These are phyloP conservation scores for Bombus pascuorum DNA, from an alignment of 1,140 invertebrate genomes.

Conservation along the genomic window DNA sequence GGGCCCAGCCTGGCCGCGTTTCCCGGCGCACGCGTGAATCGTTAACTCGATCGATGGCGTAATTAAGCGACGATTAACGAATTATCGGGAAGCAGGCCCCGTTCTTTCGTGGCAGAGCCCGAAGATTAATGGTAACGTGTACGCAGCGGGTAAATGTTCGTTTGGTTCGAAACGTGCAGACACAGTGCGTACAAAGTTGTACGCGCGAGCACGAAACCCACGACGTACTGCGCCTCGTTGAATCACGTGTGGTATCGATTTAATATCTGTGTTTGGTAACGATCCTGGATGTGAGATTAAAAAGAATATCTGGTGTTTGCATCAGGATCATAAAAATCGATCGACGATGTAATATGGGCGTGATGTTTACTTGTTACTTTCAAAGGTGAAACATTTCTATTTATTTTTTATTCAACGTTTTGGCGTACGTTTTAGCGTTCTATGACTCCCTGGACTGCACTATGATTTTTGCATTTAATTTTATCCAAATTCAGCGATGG, in stretches of 20 bases:
- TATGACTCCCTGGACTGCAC: not conserved
- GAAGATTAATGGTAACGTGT: slow-evolving; percentile 36
- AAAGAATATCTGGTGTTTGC: not conserved
- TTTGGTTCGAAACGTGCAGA: not conserved
- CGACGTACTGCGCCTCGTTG: not conserved
- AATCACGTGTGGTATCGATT: not conserved
- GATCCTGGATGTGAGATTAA: not conserved
- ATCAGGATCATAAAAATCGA: too few relatives aligned
- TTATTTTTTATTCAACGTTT: not conserved
- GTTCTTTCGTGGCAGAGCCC: not conserved
- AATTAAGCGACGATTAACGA: slow-evolving; percentile 53
- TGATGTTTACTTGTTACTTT: not conserved
- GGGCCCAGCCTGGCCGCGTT: not conserved
- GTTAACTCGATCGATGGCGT: slow-evolving; percentile 39
- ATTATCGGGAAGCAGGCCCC: slow-evolving; percentile 23
- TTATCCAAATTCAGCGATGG: not conserved
- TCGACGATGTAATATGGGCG: not conserved
- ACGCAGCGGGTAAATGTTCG: not conserved
- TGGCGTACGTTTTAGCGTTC: not conserved
- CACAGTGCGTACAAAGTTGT: not conserved
- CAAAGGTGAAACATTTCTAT: not conserved
- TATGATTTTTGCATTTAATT: not conserved
- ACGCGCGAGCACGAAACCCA: not conserved
- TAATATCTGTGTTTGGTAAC: slow-evolving; percentile 16
- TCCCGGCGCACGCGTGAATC: slow-evolving; percentile 23